Conservation (phyloP, 1,140 invertebrate genomes). For the Panagrolaimus sp. region DNA sequence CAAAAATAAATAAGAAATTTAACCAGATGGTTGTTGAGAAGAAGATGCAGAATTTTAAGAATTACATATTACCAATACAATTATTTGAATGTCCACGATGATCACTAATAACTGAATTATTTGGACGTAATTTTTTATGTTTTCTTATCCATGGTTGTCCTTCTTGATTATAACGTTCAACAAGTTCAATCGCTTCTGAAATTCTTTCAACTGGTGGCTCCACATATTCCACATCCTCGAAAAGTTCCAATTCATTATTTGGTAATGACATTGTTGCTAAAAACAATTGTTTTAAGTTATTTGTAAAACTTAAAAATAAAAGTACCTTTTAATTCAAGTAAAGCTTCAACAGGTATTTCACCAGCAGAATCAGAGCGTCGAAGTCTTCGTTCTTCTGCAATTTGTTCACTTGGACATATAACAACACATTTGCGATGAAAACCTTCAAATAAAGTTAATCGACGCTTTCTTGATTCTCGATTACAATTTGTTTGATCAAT, state of each 20-base stretch:
- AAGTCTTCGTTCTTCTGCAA: conserved; percentile 38
- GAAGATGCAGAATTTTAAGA: too few relatives aligned
- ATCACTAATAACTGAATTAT: conserved; percentile 28
- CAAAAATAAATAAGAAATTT: too few relatives aligned
- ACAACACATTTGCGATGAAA: conserved; percentile 54
- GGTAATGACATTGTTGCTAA: conserved; percentile 50
- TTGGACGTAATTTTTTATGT: conserved; percentile 20
- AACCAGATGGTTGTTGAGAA: too few relatives aligned
- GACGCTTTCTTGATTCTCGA: conserved; percentile 39
- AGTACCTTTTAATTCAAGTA: conserved; percentile 52
- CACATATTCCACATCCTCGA: conserved; percentile 49
- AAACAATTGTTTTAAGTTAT: too few relatives aligned
- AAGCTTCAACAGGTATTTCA: conserved; percentile 46
- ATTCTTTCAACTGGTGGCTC: conserved; percentile 43
- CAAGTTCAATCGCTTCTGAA: conserved; percentile 50
- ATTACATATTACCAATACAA: too few relatives aligned
- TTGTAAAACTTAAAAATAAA: conserved; percentile 4
- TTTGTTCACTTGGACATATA: conserved; percentile 43
- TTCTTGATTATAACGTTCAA: conserved; percentile 50
- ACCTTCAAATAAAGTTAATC: conserved; percentile 43
- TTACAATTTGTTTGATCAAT: conserved; percentile 53
- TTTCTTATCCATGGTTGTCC: conserved; percentile 46
- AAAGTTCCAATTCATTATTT: conserved; percentile 37
- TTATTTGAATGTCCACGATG: conserved; percentile 12
- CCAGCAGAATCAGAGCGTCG: conserved; percentile 27